Evolutionary conservation across 2,888 invertebrate species (phyloP), one percentile per base, ranked within the genome.

Genomic region (Agrochola litura): DNA sequence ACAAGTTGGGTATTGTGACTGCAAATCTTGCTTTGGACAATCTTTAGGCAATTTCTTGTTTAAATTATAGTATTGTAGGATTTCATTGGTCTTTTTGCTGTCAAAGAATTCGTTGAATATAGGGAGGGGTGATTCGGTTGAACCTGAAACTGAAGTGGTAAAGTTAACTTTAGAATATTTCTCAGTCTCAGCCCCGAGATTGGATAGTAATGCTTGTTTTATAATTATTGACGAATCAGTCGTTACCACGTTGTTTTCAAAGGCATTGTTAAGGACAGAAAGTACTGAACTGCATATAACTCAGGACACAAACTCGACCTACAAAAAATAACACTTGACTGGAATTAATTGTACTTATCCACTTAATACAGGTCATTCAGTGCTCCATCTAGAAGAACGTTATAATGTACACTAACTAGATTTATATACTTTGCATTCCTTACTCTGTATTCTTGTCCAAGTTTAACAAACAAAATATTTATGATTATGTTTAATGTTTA

Each of bases 41-140:
- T 75, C 56, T 74, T 84, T 84, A 19, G 74, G 71, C 16, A 80
- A 12, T 41, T 72, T 79, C 8, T 82, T 61, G 25, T 60, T 2
- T 4, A 10, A 12, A 6, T 25, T 16, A 56, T 64, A 74, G 37
- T 79, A 74, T 30, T 73, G 41, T 2, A 74, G 12, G 14, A 72
- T 41, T n/a, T 52, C 43, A 14, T 60, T 30, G 1, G 71, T n/a
- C 10, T 69, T 41, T 56, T 64, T 52, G 1, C 22, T 46, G 4
- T 84, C 61, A 69, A 37, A 80, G 61, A 69, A 81, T 46, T 84
- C 56, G 0, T 68, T 16, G 8, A n/a, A 60, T 9, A 49, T 19
- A 12, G 56, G 60, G 0, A 49, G 19, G 10, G 0, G 1, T 65
- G 9, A 4, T 65, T 58, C 41, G 12, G 25, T 25, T 41, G 61